These are phyloP conservation scores for Neoaliturus tenellus DNA, from an alignment of 2,888 invertebrate species.

Conservation along the genomic window DNA sequence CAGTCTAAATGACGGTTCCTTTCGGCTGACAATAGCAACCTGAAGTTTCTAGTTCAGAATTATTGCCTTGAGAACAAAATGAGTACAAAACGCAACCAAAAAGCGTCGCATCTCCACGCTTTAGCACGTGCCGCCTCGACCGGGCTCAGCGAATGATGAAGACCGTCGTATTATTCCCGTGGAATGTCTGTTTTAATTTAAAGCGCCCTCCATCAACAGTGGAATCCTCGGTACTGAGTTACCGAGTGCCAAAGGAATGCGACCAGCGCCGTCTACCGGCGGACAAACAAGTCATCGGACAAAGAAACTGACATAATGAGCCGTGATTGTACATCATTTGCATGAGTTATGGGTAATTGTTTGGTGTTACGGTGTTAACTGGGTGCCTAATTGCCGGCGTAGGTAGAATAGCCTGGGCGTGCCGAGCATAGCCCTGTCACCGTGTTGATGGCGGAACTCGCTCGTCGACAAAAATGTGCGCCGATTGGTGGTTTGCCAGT, in stretches of 20 bases:
- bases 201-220: conserved; percentile 22
- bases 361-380: conserved; percentile 29
- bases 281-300: conserved; percentile 46
- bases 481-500: too few species aligned
- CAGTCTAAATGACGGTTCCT: too few species aligned
- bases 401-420: conserved; percentile 16
- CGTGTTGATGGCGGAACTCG: too few species aligned
- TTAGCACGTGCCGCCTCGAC: background rate
- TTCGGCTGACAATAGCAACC: too few species aligned
- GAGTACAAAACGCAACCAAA: too few species aligned
- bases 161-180: background rate
- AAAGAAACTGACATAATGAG: conserved; percentile 51
- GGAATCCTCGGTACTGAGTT: conserved; percentile 17
- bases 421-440: background rate
- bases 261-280: background rate
- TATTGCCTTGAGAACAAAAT: too few species aligned
- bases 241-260: background rate
- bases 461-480: too few species aligned
- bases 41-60: too few species aligned
- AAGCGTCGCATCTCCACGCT: too few species aligned
- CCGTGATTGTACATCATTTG: conserved; percentile 20
- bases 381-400: conserved; percentile 26
- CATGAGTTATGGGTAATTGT: conserved; percentile 42
- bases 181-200: conserved; percentile 40
- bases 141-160: background rate